Percentiles rank a stretch among this genome's conserved stretches.
These are phyloP conservation scores for Anguilla japonica DNA, from an alignment of 2,113 vertebrate genomes.

Conservation along the genomic window DNA sequence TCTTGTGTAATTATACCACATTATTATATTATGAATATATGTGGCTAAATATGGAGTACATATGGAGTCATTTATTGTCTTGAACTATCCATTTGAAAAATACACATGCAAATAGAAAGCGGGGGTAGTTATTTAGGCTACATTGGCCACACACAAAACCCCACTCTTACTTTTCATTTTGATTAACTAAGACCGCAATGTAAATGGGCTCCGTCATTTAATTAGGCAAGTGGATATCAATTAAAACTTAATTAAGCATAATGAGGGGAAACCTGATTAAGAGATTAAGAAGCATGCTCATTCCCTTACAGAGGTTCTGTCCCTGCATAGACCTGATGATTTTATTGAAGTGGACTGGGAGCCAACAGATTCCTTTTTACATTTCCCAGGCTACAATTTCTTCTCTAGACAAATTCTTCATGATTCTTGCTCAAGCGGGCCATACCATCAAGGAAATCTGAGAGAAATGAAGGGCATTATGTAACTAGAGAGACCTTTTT, in stretches of 20 bases:
- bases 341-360: not conserved
- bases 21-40: too few species aligned
- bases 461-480: slow-evolving; percentile 7
- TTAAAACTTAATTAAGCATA: slow-evolving; percentile 25
- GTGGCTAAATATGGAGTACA: too few species aligned
- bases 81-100: too few species aligned
- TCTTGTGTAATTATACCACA: too few species aligned
- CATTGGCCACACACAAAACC: too few species aligned
- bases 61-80: too few species aligned
- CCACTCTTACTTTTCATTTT: too few species aligned
- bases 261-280: slow-evolving; percentile 11
- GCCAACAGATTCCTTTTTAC: not conserved
- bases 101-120: too few species aligned
- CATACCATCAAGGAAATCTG: not conserved
- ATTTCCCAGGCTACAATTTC: not conserved
- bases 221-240: slow-evolving; percentile 10
- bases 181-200: slow-evolving; percentile 4
- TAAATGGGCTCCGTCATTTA: slow-evolving; percentile 8
- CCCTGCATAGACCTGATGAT: not conserved
- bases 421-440: not conserved
- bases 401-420: not conserved
- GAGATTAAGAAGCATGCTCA: not conserved
- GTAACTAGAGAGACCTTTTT: not conserved
- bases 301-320: not conserved
- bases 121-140: too few species aligned